Conservation (phyloP, 1,140 invertebrate species). For the Cardiocondyla obscurior region DNA sequence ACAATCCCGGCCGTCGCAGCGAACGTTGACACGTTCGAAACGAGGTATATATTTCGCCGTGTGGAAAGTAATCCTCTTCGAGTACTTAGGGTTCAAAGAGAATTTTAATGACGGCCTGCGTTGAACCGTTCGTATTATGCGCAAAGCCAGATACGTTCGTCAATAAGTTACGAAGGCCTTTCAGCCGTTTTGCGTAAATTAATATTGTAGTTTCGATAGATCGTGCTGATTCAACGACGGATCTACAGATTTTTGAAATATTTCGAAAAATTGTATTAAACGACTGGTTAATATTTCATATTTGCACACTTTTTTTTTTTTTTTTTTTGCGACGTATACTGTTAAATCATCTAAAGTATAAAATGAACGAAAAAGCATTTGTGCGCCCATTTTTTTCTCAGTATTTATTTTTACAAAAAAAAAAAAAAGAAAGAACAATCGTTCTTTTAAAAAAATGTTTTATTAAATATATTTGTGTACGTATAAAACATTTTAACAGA, state of each 20-base stretch:
- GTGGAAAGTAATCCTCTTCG: constrained; percentile 40
- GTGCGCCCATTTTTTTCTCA: background rate
- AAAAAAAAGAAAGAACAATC: background rate
- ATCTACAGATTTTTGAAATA: background rate
- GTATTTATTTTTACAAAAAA: background rate
- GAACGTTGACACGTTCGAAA: constrained; percentile 9
- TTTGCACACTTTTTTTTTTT: background rate
- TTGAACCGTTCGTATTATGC: constrained; percentile 14
- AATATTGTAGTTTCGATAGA: constrained; percentile 1
- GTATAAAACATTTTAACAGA: background rate
- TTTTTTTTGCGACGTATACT: background rate
- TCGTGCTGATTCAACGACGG: background rate
- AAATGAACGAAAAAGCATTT: background rate
- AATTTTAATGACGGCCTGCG: constrained; percentile 43
- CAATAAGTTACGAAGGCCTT: constrained; percentile 16
- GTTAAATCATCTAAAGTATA: background rate
- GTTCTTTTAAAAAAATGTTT: background rate
- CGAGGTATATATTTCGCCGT: background rate
- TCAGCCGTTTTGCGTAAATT: constrained; percentile 28
- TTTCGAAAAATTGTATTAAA: background rate
- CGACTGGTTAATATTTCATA: background rate
- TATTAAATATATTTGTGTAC: background rate
- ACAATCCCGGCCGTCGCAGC: background rate
- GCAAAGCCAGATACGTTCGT: constrained; percentile 27
- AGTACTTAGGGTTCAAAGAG: constrained; percentile 36